These are phyloP conservation scores for Delichon dasypus DNA, from an alignment of 2,797 vertebrate genomes.

Conservation along the genomic window DNA sequence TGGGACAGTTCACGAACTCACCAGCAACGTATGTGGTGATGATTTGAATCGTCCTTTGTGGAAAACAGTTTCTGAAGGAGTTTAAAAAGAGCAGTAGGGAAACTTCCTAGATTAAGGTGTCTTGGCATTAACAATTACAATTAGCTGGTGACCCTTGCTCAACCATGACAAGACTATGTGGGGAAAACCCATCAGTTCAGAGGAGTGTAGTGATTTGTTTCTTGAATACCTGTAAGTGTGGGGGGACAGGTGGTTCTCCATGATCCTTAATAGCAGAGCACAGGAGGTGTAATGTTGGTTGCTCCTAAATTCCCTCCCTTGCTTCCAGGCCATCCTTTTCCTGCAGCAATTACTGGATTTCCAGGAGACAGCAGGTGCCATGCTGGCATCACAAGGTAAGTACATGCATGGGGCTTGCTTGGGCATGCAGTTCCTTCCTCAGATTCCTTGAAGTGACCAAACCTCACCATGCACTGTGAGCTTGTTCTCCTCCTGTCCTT, in stretches of 20 bases:
- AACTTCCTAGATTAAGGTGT: not conserved
- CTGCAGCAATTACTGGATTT: slow-evolving; percentile 97
- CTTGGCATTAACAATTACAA: not conserved
- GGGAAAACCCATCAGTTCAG: not conserved
- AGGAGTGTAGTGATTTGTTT: not conserved
- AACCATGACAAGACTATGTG: not conserved
- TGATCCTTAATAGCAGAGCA: not conserved
- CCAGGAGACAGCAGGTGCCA: slow-evolving; percentile 95
- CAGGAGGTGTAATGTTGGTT: not conserved
- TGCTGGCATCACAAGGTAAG: slow-evolving; percentile 96
- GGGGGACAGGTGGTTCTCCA: not conserved
- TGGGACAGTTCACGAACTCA: slow-evolving; percentile 95
- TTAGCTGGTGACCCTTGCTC: not conserved
- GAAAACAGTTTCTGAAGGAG: not conserved
- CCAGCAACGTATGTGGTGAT: slow-evolving; percentile 88
- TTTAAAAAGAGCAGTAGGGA: not conserved
- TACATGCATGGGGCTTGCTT: slow-evolving; percentile 50
- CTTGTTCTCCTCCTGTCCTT: slow-evolving; percentile 27
- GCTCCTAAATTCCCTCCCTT: not conserved
- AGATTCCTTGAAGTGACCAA: not conserved
- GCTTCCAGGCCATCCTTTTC: slow-evolving; percentile 91
- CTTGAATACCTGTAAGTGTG: not conserved
- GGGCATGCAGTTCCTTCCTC: not conserved
- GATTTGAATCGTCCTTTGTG: not conserved
- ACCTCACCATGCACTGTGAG: not conserved